These are phyloP conservation scores for Thymelicus sylvestris DNA, from an alignment of 2,888 invertebrate species.

Conservation along the genomic window DNA sequence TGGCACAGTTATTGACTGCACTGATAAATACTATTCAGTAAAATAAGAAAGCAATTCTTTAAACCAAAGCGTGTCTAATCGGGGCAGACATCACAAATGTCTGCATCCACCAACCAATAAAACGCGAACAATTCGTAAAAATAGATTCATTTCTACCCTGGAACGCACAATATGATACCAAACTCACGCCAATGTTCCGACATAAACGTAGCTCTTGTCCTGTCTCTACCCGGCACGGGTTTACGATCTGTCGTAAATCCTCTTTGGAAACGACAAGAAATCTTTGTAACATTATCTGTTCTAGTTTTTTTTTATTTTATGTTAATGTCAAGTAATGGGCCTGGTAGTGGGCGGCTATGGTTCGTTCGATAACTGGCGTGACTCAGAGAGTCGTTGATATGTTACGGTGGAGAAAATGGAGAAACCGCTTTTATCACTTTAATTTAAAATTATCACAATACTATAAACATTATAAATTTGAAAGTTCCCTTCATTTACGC, in stretches of 20 bases:
- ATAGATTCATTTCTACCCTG: constrained; percentile 21
- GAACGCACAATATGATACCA: background rate
- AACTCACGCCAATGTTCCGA: background rate
- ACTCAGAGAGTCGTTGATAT: too few relatives aligned
- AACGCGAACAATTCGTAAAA: constrained; percentile 29
- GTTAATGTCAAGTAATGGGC: background rate
- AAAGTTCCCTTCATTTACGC: too few relatives aligned
- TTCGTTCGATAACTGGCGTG: too few relatives aligned
- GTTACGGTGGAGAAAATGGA: too few relatives aligned
- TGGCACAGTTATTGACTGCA: too few relatives aligned
- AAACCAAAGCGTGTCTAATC: constrained; percentile 18
- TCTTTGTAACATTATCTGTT: background rate
- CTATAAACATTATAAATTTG: too few relatives aligned
- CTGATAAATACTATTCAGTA: too few relatives aligned
- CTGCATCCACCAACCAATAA: constrained; percentile 31
- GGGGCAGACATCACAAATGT: constrained; percentile 14
- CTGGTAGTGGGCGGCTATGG: too few relatives aligned
- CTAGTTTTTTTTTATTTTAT: background rate
- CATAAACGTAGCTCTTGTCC: background rate
- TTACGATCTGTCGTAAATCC: constrained; percentile 9
- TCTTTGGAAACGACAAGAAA: constrained; percentile 7
- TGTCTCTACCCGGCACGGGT: background rate
- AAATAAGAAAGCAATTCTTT: background rate
- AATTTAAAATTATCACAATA: too few relatives aligned
- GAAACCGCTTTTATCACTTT: too few relatives aligned